phyloP scores from a whole-genome alignment of 2,888 invertebrate genomes.

The Lutraria lutraria region DNA sequence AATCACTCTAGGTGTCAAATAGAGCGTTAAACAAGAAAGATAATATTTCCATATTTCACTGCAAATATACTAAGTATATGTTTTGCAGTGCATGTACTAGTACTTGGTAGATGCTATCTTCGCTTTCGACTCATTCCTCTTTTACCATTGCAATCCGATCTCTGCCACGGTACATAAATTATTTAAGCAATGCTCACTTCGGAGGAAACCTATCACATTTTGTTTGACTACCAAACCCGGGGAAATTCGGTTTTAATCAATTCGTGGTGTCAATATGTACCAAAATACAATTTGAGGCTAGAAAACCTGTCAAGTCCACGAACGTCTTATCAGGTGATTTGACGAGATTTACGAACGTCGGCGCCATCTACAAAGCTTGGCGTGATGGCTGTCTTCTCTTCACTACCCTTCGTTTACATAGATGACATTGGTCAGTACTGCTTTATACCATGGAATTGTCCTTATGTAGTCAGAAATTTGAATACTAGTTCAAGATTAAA shows the following conservation, averaged over 20 bases:
- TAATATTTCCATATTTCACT: too few relatives aligned
- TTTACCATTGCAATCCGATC: background rate
- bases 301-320: background rate
- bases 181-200: background rate
- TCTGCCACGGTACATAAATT: background rate
- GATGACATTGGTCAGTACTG: too few relatives aligned
- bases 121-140: background rate
- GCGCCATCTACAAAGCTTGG: too few relatives aligned
- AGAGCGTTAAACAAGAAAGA: too few relatives aligned
- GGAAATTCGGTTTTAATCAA: background rate
- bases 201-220: background rate
- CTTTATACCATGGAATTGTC: too few relatives aligned
- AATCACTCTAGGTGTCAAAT: too few relatives aligned
- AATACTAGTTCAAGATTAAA: too few relatives aligned
- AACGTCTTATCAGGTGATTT: background rate
- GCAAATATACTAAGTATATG: too few relatives aligned
- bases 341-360: background rate
- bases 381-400: too few relatives aligned
- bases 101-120: background rate
- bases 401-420: too few relatives aligned
- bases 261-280: constrained; percentile 7
- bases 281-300: background rate
- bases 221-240: background rate
- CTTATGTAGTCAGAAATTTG: too few relatives aligned
- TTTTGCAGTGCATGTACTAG: too few relatives aligned